Percentiles rank a stretch among this genome's conserved stretches.
Evolutionary conservation across 2,797 vertebrate genomes (phyloP).

Genomic region (Pantherophis vulpinus): DNA sequence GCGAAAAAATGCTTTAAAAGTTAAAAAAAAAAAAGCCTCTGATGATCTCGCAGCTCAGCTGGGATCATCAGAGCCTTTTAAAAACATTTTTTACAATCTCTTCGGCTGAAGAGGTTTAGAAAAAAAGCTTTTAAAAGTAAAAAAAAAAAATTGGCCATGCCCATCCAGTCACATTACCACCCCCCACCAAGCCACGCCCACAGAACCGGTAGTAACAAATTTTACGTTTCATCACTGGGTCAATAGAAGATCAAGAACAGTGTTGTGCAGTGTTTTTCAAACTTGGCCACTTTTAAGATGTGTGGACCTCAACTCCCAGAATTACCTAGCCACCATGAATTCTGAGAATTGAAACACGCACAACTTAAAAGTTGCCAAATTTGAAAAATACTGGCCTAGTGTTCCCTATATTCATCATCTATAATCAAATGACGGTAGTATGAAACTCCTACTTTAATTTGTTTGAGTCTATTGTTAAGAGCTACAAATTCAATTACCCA

Average conservation of each 20-base stretch:
- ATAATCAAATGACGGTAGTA: not conserved
- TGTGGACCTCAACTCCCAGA: not conserved
- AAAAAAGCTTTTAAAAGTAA: too few species aligned
- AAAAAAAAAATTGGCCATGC: too few species aligned
- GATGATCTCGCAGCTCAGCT: too few species aligned
- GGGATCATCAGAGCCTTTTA: too few species aligned
- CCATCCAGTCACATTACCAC: too few species aligned
- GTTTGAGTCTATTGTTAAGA: not conserved
- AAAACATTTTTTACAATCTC: too few species aligned
- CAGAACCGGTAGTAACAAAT: too few species aligned
- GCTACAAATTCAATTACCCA: not conserved
- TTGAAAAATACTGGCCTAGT: not conserved
- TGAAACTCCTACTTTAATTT: not conserved
- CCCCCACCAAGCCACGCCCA: too few species aligned
- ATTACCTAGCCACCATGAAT: not conserved
- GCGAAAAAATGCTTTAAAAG: too few species aligned
- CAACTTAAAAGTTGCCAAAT: not conserved
- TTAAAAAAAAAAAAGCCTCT: too few species aligned
- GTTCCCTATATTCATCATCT: not conserved
- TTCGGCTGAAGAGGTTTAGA: too few species aligned
- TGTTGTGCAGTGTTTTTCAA: not conserved
- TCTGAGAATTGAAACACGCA: not conserved
- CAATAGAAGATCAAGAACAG: not conserved
- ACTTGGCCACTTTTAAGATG: not conserved
- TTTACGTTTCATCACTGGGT: too few species aligned